Conservation (phyloP, 2,888 invertebrate genomes). For the Apamea crenata region DNA sequence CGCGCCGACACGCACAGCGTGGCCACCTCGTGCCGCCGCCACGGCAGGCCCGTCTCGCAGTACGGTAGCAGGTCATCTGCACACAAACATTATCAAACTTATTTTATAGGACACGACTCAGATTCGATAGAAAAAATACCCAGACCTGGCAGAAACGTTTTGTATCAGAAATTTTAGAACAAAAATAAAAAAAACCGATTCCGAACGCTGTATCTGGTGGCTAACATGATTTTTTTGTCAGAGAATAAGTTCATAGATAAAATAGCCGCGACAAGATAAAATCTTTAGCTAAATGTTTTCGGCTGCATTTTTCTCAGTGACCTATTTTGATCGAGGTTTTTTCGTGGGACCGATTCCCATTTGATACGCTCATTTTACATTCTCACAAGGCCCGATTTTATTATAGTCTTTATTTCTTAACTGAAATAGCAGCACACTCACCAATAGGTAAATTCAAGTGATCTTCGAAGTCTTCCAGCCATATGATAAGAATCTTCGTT, state of each 20-base stretch:
- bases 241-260: too few relatives aligned
- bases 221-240: too few relatives aligned
- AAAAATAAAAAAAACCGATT: background rate
- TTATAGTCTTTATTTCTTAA: too few relatives aligned
- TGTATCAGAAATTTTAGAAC: background rate
- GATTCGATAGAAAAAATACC: background rate
- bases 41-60: constrained; percentile 96
- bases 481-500: constrained; percentile 96
- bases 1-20: constrained; percentile 80
- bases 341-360: background rate
- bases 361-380: background rate
- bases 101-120: background rate
- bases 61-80: constrained; percentile 94
- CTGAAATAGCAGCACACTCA: constrained; percentile 78
- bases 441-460: constrained; percentile 96
- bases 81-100: background rate
- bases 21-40: constrained; percentile 92
- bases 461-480: constrained; percentile 99
- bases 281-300: background rate
- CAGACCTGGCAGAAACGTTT: background rate
- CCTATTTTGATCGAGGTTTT: background rate
- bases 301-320: background rate
- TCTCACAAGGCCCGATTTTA: background rate
- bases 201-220: too few relatives aligned
- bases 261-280: background rate